Evolutionary conservation across 2,888 invertebrate genomes (phyloP), one percentile per base, ranked within the genome.

Genomic region (Cepaea hortensis): DNA sequence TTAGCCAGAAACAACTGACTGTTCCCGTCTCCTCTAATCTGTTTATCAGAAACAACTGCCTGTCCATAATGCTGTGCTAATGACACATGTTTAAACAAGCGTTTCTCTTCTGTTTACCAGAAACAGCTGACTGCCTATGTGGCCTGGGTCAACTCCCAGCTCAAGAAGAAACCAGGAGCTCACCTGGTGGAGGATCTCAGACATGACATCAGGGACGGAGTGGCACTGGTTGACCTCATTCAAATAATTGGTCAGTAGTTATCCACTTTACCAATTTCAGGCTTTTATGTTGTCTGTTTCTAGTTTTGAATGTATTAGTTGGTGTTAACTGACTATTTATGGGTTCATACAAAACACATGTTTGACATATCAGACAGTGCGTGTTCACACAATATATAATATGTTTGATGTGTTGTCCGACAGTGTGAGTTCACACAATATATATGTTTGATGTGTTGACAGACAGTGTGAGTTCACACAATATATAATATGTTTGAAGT

Each of bases 111-210:
- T 76, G 5, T 68, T 23, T 61, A 55, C 1, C 81, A 85, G 82
- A 75, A 82, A 73, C 85, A 85, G n/a, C 82, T 85, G 65, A 76
- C 83, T 9, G 85, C 83, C 80, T 83, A 87, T 88, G 93, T 95
- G 81, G 93, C 94, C 9, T 95, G 95, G 95, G 94, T 95, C 15
- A 95, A 95, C 90, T 94, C 95, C 0, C 95, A 95, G 91, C 91
- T 95, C 85, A 93, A 94, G 90, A 95, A 95, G 91, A 93, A 93
- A 87, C 92, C 93, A 15, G 94, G 94, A 4, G 91, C 92, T 18
- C 92, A 93, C 23, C 91, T 93, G 61, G 93, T 95, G 9, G 93
- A 94, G 76, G 95, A 95, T 90, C 91, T 95, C 55, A 90, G 94
- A 11, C 91, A 92, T 82, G 95, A 95, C 89, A 48, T 85, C 35